Percentiles rank a stretch among this genome's conserved stretches.
Evolutionary conservation across 2,113 vertebrate species (phyloP).

Genomic region (Todiramphus saurophagus): DNA sequence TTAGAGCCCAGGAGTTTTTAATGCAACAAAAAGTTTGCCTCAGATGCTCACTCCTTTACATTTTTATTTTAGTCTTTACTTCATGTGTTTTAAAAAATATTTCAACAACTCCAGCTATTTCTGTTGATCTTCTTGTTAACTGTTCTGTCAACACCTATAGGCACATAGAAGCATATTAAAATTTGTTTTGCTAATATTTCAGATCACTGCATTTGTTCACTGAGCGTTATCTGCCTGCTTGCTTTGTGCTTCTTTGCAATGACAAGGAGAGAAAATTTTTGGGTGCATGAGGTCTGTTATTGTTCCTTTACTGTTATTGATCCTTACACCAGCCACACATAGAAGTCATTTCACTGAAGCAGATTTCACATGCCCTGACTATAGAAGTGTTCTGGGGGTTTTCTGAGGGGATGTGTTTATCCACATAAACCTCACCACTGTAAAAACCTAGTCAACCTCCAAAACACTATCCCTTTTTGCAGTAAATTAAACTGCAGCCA

Average conservation of each 20-base stretch:
- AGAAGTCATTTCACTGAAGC: not conserved
- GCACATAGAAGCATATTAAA: not conserved
- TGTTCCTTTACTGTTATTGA: not conserved
- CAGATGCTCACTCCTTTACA: not conserved
- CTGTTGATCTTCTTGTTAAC: not conserved
- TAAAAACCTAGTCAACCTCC: not conserved
- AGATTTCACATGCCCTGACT: not conserved
- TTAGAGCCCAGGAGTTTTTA: slow-evolving; percentile 39
- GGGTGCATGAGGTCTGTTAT: not conserved
- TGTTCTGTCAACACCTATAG: not conserved
- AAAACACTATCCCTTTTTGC: not conserved
- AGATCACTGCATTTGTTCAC: not conserved
- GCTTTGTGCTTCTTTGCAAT: not conserved
- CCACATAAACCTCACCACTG: rapidly evolving
- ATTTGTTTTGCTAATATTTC: not conserved
- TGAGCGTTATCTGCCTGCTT: not conserved
- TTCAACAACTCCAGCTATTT: not conserved
- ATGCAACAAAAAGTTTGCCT: slow-evolving; percentile 3
- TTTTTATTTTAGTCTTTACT: slow-evolving; percentile 32
- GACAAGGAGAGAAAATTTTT: not conserved
- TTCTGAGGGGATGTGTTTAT: not conserved
- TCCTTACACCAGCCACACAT: not conserved
- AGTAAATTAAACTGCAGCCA: not conserved
- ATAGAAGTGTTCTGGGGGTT: not conserved
- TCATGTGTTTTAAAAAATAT: not conserved